Conservation (phyloP, 2,888 invertebrate species). For the Hesperia comma region DNA sequence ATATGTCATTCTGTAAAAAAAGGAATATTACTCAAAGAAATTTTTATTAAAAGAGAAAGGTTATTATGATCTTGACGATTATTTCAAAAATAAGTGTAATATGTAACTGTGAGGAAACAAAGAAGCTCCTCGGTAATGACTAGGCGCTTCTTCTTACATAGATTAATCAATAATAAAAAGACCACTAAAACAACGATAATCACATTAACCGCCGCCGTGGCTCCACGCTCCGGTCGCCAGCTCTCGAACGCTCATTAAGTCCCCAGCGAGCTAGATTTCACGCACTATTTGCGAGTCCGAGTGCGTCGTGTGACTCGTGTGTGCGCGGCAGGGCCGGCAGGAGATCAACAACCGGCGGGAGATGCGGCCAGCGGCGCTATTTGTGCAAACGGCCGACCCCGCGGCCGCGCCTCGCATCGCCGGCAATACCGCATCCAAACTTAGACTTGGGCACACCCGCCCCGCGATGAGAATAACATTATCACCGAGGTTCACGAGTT, state of each 20-base stretch:
- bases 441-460: background rate
- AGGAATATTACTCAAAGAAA: too few species aligned
- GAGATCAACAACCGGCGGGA: slow-evolving; percentile 21
- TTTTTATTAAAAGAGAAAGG: too few species aligned
- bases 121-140: too few species aligned
- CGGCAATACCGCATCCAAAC: background rate
- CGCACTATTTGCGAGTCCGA: slow-evolving; percentile 18
- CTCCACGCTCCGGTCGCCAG: background rate
- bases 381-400: background rate
- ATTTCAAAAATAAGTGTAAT: too few species aligned
- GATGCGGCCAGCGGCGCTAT: slow-evolving; percentile 13
- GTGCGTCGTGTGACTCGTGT: background rate
- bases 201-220: background rate
- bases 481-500: background rate
- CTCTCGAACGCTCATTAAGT: slow-evolving; percentile 2
- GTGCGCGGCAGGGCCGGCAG: background rate
- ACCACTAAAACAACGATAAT: background rate
- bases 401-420: too few species aligned
- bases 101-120: too few species aligned
- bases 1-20: too few species aligned
- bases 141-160: too few species aligned
- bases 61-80: too few species aligned
- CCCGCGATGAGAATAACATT: too few species aligned
- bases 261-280: slow-evolving; percentile 11
- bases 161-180: too few species aligned